Conservation (phyloP, 1,140 invertebrate species). For the Oryctes rhinoceros region DNA sequence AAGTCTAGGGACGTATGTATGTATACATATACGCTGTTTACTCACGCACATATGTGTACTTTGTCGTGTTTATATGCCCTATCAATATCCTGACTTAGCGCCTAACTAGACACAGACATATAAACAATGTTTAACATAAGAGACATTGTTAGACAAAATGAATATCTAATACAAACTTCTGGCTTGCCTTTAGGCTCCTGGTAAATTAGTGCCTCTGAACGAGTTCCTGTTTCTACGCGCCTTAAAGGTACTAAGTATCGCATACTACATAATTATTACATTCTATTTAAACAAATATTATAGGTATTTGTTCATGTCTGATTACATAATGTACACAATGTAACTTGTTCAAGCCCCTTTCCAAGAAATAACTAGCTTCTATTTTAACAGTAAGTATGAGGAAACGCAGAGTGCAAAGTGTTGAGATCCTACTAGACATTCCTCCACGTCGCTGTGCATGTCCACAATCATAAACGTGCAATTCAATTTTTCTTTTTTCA, state of each 20-base stretch:
- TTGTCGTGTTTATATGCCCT: conserved; percentile 31
- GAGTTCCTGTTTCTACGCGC: conserved; percentile 22
- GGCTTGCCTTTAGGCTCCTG: conserved; percentile 41
- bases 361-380: no score
- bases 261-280: conserved; percentile 24
- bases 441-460: no score
- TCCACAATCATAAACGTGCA: no score
- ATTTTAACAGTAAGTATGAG: no score
- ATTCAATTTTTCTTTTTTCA: no score
- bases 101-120: conserved; percentile 44
- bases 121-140: conserved; percentile 47
- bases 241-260: neutral
- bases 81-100: conserved; percentile 39
- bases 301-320: neutral
- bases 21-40: neutral
- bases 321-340: no score
- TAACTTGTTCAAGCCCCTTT: no score
- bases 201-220: conserved; percentile 36
- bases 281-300: conserved; percentile 9
- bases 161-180: conserved; percentile 42
- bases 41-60: conserved; percentile 26
- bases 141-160: conserved; percentile 45
- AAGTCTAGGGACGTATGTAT: conserved; percentile 30
- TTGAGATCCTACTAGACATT: no score
- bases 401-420: no score